These are phyloP conservation scores for Diloba caeruleocephala DNA, from an alignment of 2,888 invertebrate genomes.

Conservation along the genomic window DNA sequence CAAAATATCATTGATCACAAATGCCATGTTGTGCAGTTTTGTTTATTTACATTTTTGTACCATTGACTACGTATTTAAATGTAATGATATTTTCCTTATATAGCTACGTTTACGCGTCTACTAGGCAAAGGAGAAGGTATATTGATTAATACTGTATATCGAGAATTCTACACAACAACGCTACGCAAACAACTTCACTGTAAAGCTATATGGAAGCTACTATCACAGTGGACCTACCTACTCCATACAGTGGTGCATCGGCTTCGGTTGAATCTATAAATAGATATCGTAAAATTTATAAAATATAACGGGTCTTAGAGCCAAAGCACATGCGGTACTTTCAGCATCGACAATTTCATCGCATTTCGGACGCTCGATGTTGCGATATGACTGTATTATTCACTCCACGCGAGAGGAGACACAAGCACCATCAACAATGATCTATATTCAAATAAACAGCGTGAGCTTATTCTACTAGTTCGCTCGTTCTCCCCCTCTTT, in stretches of 20 bases:
- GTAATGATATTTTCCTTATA: constrained; percentile 50
- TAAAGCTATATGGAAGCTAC: constrained; percentile 79
- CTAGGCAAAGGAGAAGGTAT: constrained; percentile 72
- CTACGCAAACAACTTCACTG: constrained; percentile 66
- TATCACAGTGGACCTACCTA: constrained; percentile 54
- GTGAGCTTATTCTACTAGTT: no score
- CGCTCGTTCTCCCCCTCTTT: no score
- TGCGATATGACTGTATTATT: no score
- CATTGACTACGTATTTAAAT: constrained; percentile 45
- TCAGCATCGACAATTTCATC: no score
- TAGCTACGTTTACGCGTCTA: constrained; percentile 44
- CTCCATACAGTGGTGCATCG: constrained; percentile 3
- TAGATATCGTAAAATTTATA: no score
- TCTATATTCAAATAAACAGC: no score
- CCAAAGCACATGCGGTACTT: no score
- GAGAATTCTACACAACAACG: constrained; percentile 58
- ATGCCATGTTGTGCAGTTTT: constrained; percentile 41
- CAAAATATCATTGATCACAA: constrained; percentile 8
- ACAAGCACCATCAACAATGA: no score
- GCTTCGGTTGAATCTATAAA: no score
- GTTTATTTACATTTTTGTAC: constrained; percentile 38
- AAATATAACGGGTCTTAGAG: no score
- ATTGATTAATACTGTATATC: constrained; percentile 77
- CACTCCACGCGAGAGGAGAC: no score
- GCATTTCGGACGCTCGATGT: no score